These are phyloP conservation scores for Gasterosteus nipponicus DNA, from an alignment of 2,113 vertebrate species.

Conservation along the genomic window DNA sequence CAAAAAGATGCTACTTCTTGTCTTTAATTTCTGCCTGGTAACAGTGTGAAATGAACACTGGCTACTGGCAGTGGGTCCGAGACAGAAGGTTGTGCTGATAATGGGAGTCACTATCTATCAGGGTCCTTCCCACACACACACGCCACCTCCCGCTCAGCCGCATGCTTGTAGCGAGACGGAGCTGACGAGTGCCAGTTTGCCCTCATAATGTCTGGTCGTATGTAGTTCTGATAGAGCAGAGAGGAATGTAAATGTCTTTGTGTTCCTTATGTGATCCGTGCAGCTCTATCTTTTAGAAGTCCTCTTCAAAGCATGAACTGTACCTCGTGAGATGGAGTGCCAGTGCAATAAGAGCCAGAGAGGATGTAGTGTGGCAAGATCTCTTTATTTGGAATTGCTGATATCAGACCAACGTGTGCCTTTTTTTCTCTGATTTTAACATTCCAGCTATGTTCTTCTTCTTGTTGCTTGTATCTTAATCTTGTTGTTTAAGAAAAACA, in stretches of 20 bases:
- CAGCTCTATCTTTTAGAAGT: slow-evolving; percentile 69
- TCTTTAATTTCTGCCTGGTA: slow-evolving; percentile 80
- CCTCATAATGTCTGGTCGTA: slow-evolving; percentile 67
- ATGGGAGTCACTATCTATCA: slow-evolving; percentile 85
- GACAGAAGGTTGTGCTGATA: slow-evolving; percentile 74
- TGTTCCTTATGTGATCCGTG: slow-evolving; percentile 70
- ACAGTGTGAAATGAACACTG: slow-evolving; percentile 79
- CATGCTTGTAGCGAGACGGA: slow-evolving; percentile 43
- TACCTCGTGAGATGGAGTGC: slow-evolving; percentile 57
- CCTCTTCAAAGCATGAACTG: slow-evolving; percentile 65
- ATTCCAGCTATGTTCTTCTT: background rate
- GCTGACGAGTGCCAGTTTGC: slow-evolving; percentile 54
- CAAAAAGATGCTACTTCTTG: slow-evolving; percentile 58
- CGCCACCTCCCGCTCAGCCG: slow-evolving; percentile 46
- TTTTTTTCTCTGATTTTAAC: background rate
- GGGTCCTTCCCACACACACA: slow-evolving; percentile 61
- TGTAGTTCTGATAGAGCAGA: slow-evolving; percentile 57
- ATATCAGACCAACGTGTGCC: slow-evolving; percentile 4
- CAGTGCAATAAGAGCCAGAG: slow-evolving; percentile 59
- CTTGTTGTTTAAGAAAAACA: background rate
- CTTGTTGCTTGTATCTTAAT: background rate
- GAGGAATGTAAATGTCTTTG: slow-evolving; percentile 70
- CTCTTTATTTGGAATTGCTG: slow-evolving; percentile 49
- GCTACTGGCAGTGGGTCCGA: slow-evolving; percentile 78
- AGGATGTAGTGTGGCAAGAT: slow-evolving; percentile 36